Base-by-base conservation (phyloP, 1,140 invertebrate species). In the Drosophila lacertosa region DNA sequence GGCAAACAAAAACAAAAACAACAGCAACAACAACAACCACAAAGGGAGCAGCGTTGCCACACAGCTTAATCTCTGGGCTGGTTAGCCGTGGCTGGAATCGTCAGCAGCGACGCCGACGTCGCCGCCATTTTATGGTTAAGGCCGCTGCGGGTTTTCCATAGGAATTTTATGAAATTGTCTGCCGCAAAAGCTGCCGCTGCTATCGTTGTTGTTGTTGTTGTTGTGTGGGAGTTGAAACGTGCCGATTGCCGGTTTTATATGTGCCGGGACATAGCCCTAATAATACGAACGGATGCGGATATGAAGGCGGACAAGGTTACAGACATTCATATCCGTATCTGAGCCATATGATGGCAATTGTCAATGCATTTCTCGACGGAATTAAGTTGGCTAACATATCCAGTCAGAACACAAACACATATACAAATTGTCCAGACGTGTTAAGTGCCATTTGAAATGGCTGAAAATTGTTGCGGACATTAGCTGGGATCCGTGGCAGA, bases 51-150 rank as follows among this genome's bases (percentile, higher is more conserved):
- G 67, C 50, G 42, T 54, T 67, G 55, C 45, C 44, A 60, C 58
- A 39, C 66, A 64, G 59, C 66, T 69, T 69, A 70, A 62, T 75
- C 54, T 47, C 54, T 47, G 63, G 40, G 55, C 60, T 50, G 42
- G 29, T 20, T 29, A 29, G 33, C 45, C 10, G 9, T 10, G 22
- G 33, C 22, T 47, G 22, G n/a, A n/a, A n/a, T 47, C 44, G 20
- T 47, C 20, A 47, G 29, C 42, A 44, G 42, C 20, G 11, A 6
- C 26, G 26, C 37, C 40, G 26, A 55, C 44, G 55, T 29, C 32
- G 80, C 69, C 81, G 81, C 81, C 81, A 84, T 84, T 84, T 84
- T 84, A 84, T 84, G 57, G 68, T 47, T 82, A 81, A 81, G 77
- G 77, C 82, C 73, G 20, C 32, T 42, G 20, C 32, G 47, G 29